phyloP scores from a whole-genome alignment of 1,140 invertebrate species.

The Pogonus chalceus region DNA sequence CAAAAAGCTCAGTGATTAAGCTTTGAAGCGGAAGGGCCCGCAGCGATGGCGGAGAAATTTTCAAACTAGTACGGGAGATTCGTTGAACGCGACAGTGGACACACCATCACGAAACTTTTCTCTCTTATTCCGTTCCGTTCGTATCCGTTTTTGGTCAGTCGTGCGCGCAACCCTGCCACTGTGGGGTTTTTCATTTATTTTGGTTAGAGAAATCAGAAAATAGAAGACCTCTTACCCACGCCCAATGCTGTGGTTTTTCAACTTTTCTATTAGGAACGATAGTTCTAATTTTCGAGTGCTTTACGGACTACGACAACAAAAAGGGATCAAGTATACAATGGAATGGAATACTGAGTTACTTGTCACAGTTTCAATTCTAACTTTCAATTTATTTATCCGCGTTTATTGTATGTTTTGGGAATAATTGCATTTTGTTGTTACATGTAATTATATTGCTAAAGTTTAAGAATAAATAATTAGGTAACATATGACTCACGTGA shows the following conservation, averaged over 20 bases:
- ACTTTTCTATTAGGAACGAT: background rate
- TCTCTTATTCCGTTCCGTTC: background rate
- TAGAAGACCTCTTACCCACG: background rate
- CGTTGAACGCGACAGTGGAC: constrained; percentile 15
- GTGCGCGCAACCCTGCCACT: constrained; percentile 12
- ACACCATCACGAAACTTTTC: background rate
- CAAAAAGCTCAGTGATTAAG: no score
- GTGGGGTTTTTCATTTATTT: constrained; percentile 12
- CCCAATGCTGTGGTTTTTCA: background rate
- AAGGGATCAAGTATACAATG: no score
- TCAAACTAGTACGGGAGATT: background rate
- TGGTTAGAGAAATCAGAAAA: constrained; percentile 3
- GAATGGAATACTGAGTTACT: no score
- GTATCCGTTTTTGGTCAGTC: constrained; percentile 6
- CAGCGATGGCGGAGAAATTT: background rate
- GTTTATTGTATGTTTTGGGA: no score
- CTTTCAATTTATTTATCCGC: no score
- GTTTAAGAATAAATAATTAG: no score
- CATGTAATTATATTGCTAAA: no score
- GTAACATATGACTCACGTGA: no score
- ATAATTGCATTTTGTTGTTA: no score
- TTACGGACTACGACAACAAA: no score
- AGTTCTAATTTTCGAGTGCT: background rate
- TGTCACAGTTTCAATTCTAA: no score
- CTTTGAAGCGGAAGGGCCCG: background rate